Conservation (phyloP, 2,888 invertebrate genomes). For the Apodemia mormo region DNA sequence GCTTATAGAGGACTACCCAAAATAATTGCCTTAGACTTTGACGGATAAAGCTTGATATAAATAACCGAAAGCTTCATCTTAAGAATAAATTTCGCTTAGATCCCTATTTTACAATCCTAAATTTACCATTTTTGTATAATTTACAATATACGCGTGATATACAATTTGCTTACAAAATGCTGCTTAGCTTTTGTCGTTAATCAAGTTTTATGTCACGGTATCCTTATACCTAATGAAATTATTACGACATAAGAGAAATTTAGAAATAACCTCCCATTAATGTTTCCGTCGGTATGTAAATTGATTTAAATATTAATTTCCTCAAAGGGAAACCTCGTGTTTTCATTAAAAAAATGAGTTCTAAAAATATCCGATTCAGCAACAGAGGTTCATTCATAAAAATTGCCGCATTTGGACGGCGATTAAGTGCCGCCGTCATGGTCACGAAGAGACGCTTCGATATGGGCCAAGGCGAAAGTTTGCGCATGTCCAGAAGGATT, state of each 20-base stretch:
- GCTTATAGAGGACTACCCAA: no score
- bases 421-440: conserved; percentile 56
- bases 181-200: no score
- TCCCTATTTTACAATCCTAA: no score
- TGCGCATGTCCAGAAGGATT: conserved; percentile 69
- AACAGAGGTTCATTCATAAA: conserved; percentile 69
- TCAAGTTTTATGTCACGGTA: no score
- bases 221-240: no score
- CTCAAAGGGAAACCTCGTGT: background rate
- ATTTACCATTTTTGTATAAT: no score
- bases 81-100: no score
- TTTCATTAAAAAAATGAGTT: conserved; percentile 23
- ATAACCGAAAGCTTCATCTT: no score
- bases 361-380: conserved; percentile 71
- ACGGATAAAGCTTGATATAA: no score
- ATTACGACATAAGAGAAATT: background rate
- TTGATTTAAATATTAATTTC: background rate
- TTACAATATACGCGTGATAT: no score
- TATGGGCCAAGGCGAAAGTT: conserved; percentile 69
- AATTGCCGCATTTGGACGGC: conserved; percentile 54
- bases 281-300: background rate
- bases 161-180: no score
- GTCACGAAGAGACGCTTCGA: conserved; percentile 49
- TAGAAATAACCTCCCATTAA: background rate
- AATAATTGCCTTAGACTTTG: no score